Evolutionary conservation across 2,888 invertebrate species (phyloP).

Genomic region (Pristionchus exspectatus): DNA sequence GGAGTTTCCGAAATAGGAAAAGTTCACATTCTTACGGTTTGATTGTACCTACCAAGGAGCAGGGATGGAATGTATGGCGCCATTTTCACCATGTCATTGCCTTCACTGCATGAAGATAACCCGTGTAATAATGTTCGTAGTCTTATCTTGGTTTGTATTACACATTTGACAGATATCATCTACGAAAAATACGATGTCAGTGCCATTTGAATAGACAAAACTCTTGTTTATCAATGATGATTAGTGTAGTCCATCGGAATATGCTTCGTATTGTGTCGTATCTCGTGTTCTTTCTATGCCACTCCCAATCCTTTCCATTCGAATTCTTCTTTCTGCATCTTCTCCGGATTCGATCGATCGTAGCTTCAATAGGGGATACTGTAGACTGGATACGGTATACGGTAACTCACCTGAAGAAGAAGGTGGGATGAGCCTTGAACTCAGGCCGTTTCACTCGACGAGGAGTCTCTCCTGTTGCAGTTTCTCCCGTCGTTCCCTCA

Average conservation of each 20-base stretch:
- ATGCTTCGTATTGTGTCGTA: not conserved
- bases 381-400: not conserved
- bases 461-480: not conserved
- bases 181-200: not conserved
- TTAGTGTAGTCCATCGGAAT: conserved; percentile 21
- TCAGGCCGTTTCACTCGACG: not conserved
- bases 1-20: too few relatives aligned
- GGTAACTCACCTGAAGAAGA: not conserved
- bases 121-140: too few relatives aligned
- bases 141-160: too few relatives aligned
- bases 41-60: too few relatives aligned
- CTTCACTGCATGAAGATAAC: too few relatives aligned
- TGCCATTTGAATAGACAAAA: not conserved
- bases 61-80: too few relatives aligned
- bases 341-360: not conserved
- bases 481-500: not conserved
- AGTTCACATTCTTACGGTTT: too few relatives aligned
- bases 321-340: not conserved
- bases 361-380: conserved; percentile 30
- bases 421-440: not conserved
- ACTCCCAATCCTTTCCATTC: not conserved
- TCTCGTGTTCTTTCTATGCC: not conserved
- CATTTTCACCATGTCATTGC: too few relatives aligned
- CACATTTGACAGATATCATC: too few relatives aligned
- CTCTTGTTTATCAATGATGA: conserved; percentile 32